Conservation (phyloP, 2,888 invertebrate genomes). For the Drosophila parthenogenetica region DNA sequence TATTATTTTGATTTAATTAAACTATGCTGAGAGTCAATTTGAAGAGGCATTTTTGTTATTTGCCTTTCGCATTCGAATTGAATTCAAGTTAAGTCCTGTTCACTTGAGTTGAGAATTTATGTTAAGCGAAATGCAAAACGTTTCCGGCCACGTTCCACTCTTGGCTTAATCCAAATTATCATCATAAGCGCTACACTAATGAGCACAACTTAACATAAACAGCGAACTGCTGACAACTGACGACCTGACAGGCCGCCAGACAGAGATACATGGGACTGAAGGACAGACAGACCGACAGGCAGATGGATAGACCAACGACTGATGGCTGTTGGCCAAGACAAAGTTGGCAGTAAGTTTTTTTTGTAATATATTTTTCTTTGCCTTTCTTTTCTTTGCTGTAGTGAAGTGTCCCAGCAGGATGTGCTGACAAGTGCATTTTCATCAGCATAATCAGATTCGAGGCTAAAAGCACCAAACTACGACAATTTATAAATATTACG, state of each 20-base stretch:
- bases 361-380: background rate
- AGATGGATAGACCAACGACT: constrained; percentile 12
- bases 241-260: constrained; percentile 6
- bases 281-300: constrained; percentile 7
- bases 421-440: constrained; percentile 77
- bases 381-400: background rate
- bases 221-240: constrained; percentile 44
- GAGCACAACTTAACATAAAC: constrained; percentile 62
- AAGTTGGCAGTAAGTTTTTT: constrained; percentile 39
- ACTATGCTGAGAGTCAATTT: constrained; percentile 1
- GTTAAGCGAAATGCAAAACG: constrained; percentile 34
- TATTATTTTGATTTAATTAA: constrained; percentile 5
- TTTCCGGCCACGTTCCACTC: constrained; percentile 25
- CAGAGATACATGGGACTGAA: background rate
- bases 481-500: constrained; percentile 15
- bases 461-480: background rate
- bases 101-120: constrained; percentile 11
- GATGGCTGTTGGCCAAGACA: constrained; percentile 40
- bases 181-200: constrained; percentile 72
- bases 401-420: constrained; percentile 36
- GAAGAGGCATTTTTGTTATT: constrained; percentile 15
- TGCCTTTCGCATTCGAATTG: constrained; percentile 4
- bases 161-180: constrained; percentile 64
- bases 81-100: background rate
- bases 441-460: constrained; percentile 62